phyloP scores from a whole-genome alignment of 2,888 invertebrate genomes.

The Cerceris rybyensis region DNA sequence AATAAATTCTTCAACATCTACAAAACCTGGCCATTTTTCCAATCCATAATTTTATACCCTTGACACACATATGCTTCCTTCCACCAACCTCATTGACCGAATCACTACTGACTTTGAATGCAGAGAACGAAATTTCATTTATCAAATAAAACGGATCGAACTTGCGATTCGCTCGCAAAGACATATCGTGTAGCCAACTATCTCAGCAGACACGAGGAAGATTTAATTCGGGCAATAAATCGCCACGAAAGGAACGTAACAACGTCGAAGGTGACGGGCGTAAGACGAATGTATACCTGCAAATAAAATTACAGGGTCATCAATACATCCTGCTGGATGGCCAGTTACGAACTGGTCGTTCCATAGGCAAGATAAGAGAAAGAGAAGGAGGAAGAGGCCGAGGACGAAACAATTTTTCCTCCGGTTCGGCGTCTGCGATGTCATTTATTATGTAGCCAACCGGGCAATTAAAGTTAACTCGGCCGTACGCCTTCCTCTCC shows the following conservation, averaged over 20 bases:
- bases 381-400: conserved; percentile 11
- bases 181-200: not conserved
- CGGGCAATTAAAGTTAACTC: conserved; percentile 77
- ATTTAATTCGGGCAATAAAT: conserved; percentile 53
- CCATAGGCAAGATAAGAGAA: not conserved
- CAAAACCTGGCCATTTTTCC: no score
- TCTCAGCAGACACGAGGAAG: not conserved
- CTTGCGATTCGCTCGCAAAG: no score
- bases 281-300: conserved; percentile 47
- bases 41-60: no score
- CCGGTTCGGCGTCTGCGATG: conserved; percentile 64
- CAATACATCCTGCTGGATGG: conserved; percentile 29
- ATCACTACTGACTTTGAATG: no score
- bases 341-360: conserved; percentile 20
- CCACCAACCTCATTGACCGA: no score
- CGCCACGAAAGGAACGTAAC: conserved; percentile 8
- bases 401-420: conserved; percentile 65
- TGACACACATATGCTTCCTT: no score
- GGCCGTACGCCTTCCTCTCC: conserved; percentile 50
- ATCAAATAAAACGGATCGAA: no score
- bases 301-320: conserved; percentile 46
- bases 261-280: conserved; percentile 29
- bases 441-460: conserved; percentile 74
- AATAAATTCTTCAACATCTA: no score
- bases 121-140: no score